A percentile compares a stretch with the other conserved stretches of the same genome.
Conservation (phyloP, 2,113 vertebrate genomes). For the Stomatorhinus ivindoensis region DNA sequence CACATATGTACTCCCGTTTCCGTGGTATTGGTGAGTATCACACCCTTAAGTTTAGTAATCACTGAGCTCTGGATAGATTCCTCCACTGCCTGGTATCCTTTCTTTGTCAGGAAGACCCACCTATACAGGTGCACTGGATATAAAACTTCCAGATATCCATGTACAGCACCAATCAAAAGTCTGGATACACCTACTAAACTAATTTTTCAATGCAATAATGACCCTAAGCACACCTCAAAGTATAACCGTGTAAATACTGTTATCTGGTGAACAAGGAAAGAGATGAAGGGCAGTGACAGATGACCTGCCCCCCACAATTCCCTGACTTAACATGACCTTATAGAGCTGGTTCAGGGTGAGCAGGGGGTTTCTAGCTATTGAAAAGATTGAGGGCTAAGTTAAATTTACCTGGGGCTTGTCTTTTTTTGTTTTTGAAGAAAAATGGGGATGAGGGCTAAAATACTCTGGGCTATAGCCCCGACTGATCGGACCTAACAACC, state of each 20-base stretch:
- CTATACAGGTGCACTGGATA: slow-evolving; percentile 46
- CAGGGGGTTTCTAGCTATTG: too few relatives aligned
- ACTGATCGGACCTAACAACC: too few relatives aligned
- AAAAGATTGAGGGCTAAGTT: not conserved
- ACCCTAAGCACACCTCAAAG: not conserved
- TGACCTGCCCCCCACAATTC: not conserved
- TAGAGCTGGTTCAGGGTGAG: not conserved
- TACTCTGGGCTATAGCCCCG: too few relatives aligned
- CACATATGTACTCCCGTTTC: slow-evolving; percentile 70
- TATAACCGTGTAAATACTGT: not conserved
- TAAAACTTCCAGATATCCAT: not conserved
- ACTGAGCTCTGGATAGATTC: slow-evolving; percentile 78
- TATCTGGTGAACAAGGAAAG: not conserved
- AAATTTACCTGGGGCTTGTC: not conserved
- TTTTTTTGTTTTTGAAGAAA: too few relatives aligned
- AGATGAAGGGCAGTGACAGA: not conserved
- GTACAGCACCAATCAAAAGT: not conserved
- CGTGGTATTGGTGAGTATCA: slow-evolving; percentile 72
- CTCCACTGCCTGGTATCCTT: slow-evolving; percentile 82
- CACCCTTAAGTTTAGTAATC: slow-evolving; percentile 85
- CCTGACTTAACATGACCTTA: not conserved
- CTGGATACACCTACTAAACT: not conserved
- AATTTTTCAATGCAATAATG: not conserved
- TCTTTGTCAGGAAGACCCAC: slow-evolving; percentile 86
- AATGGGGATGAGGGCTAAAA: too few relatives aligned